Conservation (phyloP, 1,140 invertebrate species). For the Calephelis virginiensis region DNA sequence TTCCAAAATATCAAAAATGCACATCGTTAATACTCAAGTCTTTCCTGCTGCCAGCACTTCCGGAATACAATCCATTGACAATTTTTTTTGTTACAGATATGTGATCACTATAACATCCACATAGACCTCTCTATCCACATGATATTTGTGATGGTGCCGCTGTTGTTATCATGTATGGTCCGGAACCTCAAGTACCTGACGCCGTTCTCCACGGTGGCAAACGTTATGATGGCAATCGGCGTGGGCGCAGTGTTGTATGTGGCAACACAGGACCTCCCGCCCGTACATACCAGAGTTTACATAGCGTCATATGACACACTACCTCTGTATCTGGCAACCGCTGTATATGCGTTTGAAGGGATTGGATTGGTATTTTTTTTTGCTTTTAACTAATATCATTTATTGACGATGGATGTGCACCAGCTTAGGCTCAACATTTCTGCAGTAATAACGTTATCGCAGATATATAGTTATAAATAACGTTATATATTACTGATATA, state of each 20-base stretch:
- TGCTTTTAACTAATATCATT: too few relatives aligned
- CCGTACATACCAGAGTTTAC: conserved; percentile 74
- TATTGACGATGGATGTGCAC: neutral
- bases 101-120: conserved; percentile 80
- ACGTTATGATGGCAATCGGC: conserved; percentile 83
- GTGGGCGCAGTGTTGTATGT: conserved; percentile 86
- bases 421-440: neutral
- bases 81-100: conserved; percentile 76
- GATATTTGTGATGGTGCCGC: conserved; percentile 84
- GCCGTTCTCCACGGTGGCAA: conserved; percentile 86
- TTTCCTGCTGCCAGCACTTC: too few relatives aligned
- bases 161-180: conserved; percentile 86
- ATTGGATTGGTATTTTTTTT: conserved; percentile 83
- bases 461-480: too few relatives aligned
- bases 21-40: too few relatives aligned
- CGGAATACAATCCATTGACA: too few relatives aligned
- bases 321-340: conserved; percentile 87
- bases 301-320: conserved; percentile 80
- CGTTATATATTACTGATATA: too few relatives aligned
- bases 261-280: conserved; percentile 83
- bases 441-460: too few relatives aligned
- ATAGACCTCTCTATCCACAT: conserved; percentile 84
- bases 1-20: too few relatives aligned
- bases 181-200: conserved; percentile 87
- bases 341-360: conserved; percentile 89